Conservation (phyloP, 2,113 vertebrate genomes). For the Pseudonaja textilis region DNA sequence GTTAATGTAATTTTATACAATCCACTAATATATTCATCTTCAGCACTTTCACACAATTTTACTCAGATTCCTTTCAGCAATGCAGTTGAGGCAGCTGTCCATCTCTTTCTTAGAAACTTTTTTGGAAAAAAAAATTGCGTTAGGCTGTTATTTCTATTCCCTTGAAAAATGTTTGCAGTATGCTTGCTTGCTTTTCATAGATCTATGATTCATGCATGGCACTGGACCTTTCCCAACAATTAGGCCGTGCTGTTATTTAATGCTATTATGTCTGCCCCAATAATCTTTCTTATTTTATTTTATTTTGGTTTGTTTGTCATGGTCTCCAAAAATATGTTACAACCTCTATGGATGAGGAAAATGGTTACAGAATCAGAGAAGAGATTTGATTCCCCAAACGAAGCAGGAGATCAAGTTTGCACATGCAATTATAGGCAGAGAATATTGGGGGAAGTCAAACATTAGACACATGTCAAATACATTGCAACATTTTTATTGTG, state of each 20-base stretch:
- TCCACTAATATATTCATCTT: conserved; percentile 13
- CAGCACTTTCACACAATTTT: background rate
- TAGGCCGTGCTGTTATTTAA: background rate
- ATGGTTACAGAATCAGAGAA: background rate
- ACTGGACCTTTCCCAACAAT: background rate
- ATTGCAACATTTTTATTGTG: background rate
- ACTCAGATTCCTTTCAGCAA: conserved; percentile 3
- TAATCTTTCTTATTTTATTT: background rate
- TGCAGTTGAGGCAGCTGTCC: background rate
- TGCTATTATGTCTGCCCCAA: background rate
- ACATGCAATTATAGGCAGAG: background rate
- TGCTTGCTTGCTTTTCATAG: background rate
- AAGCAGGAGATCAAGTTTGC: background rate
- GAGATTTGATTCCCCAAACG: background rate
- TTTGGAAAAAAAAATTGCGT: background rate
- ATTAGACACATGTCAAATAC: background rate
- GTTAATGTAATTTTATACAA: background rate
- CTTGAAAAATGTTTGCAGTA: background rate
- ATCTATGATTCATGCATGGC: background rate
- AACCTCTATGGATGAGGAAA: background rate
- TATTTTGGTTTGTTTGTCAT: background rate
- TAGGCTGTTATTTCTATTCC: background rate
- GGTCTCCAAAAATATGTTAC: background rate
- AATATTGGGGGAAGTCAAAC: background rate
- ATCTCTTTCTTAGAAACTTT: background rate